Base-by-base conservation (phyloP, 2,888 invertebrate genomes). In the Pyralis farinalis region DNA sequence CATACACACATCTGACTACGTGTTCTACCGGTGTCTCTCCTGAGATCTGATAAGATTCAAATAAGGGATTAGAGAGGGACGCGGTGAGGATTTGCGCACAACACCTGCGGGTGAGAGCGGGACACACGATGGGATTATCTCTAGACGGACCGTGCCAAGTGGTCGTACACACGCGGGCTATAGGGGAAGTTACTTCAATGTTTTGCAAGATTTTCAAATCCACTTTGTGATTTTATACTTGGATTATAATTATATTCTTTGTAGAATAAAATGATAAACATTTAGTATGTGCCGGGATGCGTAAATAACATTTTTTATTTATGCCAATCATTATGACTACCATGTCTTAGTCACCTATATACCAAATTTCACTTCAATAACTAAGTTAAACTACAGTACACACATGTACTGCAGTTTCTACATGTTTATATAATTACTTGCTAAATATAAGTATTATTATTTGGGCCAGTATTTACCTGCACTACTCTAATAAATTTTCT, bases 1-100 rank as follows among this genome's bases (percentile, higher is more conserved):
- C 83, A 81, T 74, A 70, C 73, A 71, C 71, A 71, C 66, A 63
- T 60, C 62, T 73, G 68, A 68, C 69, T 63, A 59, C 72, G 69
- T 73, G 81, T 79, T 75, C 79, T 78, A 78, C 79, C 78, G 82
- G 76, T 78, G 79, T 80, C 82, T 81, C 84, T 87, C 84, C 77
- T 71, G 85, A 84, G 87, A 89, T 88, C 89, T 87, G 89, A 89
- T 89, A 89, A 90, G 89, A 89, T 90, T 89, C 89, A 90, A 90
- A 90, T 90, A 90, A 89, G 87, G 88, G 89, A 89, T 90, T 89
- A 89, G 87, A 88, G 71, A 43, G 72, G 75, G 83, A 83, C 65
- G 69, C 51, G 57, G 54, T 58, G 70, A 80, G 85, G 87, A 87
- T 88, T 85, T 87, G 84, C 81, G 64, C 68, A 62, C 58, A 56